Conservation (phyloP, 2,888 invertebrate species). For the Melanotus villosus region DNA sequence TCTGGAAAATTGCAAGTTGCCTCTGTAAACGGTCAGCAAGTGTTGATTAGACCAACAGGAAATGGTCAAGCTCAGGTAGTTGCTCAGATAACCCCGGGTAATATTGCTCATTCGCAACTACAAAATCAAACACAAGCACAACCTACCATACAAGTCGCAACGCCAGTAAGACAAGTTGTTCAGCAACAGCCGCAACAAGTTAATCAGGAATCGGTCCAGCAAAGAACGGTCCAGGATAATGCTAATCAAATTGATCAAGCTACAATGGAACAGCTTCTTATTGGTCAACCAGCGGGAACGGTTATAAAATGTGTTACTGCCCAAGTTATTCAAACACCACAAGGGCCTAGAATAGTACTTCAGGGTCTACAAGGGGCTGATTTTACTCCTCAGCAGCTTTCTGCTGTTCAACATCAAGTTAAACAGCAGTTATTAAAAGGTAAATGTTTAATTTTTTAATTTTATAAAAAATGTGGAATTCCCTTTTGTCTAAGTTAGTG, state of each 20-base stretch:
- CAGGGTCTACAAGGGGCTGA: constrained; percentile 89
- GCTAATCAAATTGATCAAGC: constrained; percentile 59
- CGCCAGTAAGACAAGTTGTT: constrained; percentile 45
- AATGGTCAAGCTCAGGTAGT: constrained; percentile 86
- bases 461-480: no score
- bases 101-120: constrained; percentile 54
- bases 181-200: constrained; percentile 48
- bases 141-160: constrained; percentile 20
- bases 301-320: constrained; percentile 90
- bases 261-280: constrained; percentile 81
- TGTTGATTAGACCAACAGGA: constrained; percentile 83
- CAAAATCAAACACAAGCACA: constrained; percentile 37
- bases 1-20: constrained; percentile 88
- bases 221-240: constrained; percentile 68
- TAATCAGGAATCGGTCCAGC: constrained; percentile 46
- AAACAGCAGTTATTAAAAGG: constrained; percentile 91
- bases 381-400: constrained; percentile 85
- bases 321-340: constrained; percentile 87
- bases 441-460: constrained; percentile 60
- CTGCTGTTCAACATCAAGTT: constrained; percentile 89
- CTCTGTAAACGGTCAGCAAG: constrained; percentile 88
- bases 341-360: constrained; percentile 88
- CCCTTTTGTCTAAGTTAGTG: no score
- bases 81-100: constrained; percentile 74
- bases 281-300: constrained; percentile 88